Percentiles rank a stretch among this genome's conserved stretches.
These are phyloP conservation scores for Leptopilina syphax DNA, from an alignment of 2,888 invertebrate genomes.

Conservation along the genomic window DNA sequence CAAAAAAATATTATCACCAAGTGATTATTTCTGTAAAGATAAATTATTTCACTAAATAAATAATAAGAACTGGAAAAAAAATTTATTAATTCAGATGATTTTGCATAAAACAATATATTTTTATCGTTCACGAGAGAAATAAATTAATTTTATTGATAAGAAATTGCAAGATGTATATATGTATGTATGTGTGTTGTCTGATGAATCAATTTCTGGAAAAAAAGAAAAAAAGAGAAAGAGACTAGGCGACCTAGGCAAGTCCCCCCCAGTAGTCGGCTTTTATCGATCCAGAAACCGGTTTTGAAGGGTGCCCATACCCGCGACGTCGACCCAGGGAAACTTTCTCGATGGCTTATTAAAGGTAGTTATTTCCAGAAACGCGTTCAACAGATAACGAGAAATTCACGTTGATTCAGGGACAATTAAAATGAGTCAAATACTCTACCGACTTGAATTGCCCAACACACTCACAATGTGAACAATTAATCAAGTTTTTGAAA, in stretches of 20 bases:
- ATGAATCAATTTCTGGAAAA: slow-evolving; percentile 26
- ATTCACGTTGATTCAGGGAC: background rate
- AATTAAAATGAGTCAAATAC: slow-evolving; percentile 29
- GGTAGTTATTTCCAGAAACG: slow-evolving; percentile 28
- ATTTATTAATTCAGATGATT: background rate
- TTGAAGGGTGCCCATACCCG: slow-evolving; percentile 22
- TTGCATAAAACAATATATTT: background rate
- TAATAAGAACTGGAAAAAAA: too few relatives aligned
- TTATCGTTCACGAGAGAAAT: background rate
- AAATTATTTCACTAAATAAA: too few relatives aligned
- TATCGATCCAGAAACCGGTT: slow-evolving; percentile 38
- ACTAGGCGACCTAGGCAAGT: slow-evolving; percentile 15
- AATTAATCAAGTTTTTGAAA: background rate
- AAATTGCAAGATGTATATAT: background rate
- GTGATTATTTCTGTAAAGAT: too few relatives aligned
- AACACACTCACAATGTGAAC: background rate
- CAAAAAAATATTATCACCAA: too few relatives aligned
- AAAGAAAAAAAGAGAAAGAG: background rate
- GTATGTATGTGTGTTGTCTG: background rate
- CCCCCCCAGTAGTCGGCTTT: slow-evolving; percentile 4
- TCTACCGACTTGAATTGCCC: background rate
- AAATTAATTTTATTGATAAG: slow-evolving; percentile 5
- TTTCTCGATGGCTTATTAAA: slow-evolving; percentile 35
- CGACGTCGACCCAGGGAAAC: background rate
- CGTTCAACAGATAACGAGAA: slow-evolving; percentile 5